These are phyloP conservation scores for Platynereis dumerilii DNA, from an alignment of 2,888 invertebrate genomes.

Conservation along the genomic window DNA sequence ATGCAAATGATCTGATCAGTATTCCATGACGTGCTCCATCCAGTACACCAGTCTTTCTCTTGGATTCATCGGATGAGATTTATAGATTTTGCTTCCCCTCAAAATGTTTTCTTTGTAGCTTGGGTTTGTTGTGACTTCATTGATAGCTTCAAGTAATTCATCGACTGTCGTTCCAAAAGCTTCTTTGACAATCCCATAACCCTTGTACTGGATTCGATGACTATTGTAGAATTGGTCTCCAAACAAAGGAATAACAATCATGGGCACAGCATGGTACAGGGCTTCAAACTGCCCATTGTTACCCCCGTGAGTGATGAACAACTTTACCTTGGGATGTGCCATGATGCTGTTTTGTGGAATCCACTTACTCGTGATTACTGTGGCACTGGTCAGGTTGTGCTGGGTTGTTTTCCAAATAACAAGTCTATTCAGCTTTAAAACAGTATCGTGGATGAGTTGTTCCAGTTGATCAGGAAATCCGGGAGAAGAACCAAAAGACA, in stretches of 20 bases:
- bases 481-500: slow-evolving; percentile 39
- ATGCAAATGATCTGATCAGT: slow-evolving; percentile 41
- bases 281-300: slow-evolving; percentile 40
- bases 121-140: slow-evolving; percentile 27
- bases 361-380: slow-evolving; percentile 37
- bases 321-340: slow-evolving; percentile 38
- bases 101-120: slow-evolving; percentile 32
- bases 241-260: slow-evolving; percentile 40
- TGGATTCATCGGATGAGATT: too few species aligned
- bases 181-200: too few species aligned
- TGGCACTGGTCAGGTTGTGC: slow-evolving; percentile 2
- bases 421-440: background rate
- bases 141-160: slow-evolving; percentile 30
- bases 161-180: slow-evolving; percentile 25
- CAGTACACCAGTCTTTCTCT: slow-evolving; percentile 42
- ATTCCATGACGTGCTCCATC: slow-evolving; percentile 45
- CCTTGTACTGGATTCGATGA: too few species aligned
- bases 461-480: slow-evolving; percentile 20
- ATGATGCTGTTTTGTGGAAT: slow-evolving; percentile 44
- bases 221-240: slow-evolving; percentile 39
- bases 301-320: slow-evolving; percentile 45
- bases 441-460: background rate
- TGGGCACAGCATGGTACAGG: slow-evolving; percentile 43
- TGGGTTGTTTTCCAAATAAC: background rate
- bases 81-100: too few species aligned